Evolutionary conservation across 2,797 vertebrate genomes (phyloP).

Genomic region (Danio choprae): DNA sequence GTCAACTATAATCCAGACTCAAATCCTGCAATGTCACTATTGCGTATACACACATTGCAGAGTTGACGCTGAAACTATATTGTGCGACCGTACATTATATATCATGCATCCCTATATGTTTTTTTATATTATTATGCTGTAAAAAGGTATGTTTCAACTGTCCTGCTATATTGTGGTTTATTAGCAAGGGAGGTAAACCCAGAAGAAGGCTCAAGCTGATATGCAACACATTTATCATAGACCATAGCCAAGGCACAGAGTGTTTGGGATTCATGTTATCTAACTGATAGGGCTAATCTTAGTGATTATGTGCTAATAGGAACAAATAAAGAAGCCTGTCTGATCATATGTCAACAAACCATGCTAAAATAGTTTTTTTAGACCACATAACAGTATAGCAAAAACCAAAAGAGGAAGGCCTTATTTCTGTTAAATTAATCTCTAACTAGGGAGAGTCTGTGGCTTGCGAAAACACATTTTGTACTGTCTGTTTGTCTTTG

Average conservation of each 20-base stretch:
- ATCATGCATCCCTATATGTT: neutral
- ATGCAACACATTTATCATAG: constrained; percentile 12
- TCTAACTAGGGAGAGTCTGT: neutral
- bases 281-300: constrained; percentile 51
- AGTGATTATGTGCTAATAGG: constrained; percentile 46
- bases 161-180: too few relatives aligned
- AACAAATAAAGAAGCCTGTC: constrained; percentile 17
- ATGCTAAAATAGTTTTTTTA: neutral
- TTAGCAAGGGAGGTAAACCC: neutral
- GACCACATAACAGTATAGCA: neutral
- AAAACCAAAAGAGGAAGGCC: constrained; percentile 9
- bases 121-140: neutral
- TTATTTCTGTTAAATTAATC: neutral
- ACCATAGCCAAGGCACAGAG: neutral
- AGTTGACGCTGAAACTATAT: too few relatives aligned
- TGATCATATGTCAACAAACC: constrained; percentile 18
- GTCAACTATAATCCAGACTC: too few relatives aligned
- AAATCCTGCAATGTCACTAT: too few relatives aligned
- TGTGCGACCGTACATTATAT: neutral
- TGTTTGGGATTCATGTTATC: constrained; percentile 48
- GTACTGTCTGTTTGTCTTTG: constrained; percentile 27
- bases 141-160: too few relatives aligned
- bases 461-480: constrained; percentile 7
- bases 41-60: too few relatives aligned
- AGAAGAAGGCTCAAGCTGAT: constrained; percentile 16